Base-by-base conservation (phyloP, 2,113 vertebrate genomes). In the Piliocolobus tephrosceles region DNA sequence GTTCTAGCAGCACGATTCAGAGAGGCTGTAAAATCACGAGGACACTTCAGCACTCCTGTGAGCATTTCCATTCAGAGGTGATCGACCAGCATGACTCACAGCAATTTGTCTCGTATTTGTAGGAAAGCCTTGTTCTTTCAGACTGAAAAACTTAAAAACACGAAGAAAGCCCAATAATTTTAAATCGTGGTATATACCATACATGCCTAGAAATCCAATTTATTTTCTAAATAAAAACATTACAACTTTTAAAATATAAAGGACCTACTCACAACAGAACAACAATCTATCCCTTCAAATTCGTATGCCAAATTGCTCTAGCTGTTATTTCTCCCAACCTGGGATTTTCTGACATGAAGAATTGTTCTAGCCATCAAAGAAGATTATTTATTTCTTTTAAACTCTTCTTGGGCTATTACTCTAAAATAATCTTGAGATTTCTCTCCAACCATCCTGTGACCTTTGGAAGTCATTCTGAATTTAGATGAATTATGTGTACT, bases 81-180 rank as follows among this genome's bases (percentile, higher is more conserved):
- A 99, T 98, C 82, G 97, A 98, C 98, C 97, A 98, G 98, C 96
- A 97, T 94, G 95, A 97, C 98, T 98, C 97, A 98, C 93, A 98
- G 88, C 94, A 98, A 98, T 99, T 98, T 99, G 98, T 97, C 96
- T 98, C 93, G 93, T 97, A 98, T 98, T 98, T 98, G 79, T 97
- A 98, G 97, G 93, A 98, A 98, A 98, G 91, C 64, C 94, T 98
- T 97, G 96, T 98, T 98, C 96, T 98, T 98, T 98, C 98, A 98
- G 96, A 96, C 88, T 98, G 98, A 98, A 98, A 97, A 93, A 97
- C 97, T 98, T 98, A 98, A 98, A 98, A 98, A 98, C 98, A 98
- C 88, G 97, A 98, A 98, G 97, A 98, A 89, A 98, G 92, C 98
- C 81, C 88, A 98, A 97, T 97, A 98, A 98, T 99, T 98, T 98